A percentile compares a stretch with the other conserved stretches of the same genome.
Evolutionary conservation across 2,113 vertebrate species (phyloP).

Genomic region (Dromas ardeola): DNA sequence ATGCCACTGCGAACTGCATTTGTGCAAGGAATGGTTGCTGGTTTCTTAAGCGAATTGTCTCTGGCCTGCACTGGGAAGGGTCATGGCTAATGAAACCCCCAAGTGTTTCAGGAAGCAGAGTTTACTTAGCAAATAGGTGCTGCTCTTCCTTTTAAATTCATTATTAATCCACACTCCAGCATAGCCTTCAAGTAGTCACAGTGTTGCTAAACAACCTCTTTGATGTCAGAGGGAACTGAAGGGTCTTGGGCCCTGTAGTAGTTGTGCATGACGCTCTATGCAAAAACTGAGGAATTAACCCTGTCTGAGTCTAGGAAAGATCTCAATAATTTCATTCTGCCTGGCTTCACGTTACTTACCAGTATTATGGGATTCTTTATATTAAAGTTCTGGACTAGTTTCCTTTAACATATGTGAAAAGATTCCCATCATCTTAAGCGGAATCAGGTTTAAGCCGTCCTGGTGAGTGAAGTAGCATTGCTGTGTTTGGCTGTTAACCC

Average conservation of each 20-base stretch:
- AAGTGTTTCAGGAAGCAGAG: not conserved
- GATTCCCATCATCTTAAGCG: not conserved
- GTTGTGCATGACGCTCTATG: not conserved
- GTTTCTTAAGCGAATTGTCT: not conserved
- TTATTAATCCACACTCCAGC: not conserved
- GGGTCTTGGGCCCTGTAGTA: not conserved
- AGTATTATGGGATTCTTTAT: not conserved
- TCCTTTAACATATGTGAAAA: not conserved
- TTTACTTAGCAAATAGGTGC: not conserved
- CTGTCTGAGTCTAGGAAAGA: not conserved
- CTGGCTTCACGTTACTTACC: not conserved
- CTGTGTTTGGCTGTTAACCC: slow-evolving; percentile 20
- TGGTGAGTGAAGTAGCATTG: not conserved
- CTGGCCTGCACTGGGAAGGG: not conserved
- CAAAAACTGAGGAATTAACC: not conserved
- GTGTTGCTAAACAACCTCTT: not conserved
- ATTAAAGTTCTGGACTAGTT: not conserved
- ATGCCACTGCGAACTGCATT: not conserved
- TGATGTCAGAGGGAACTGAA: not conserved
- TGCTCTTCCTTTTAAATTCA: not conserved
- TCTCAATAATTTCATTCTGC: not conserved
- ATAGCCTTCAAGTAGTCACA: not conserved
- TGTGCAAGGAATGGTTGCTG: not conserved
- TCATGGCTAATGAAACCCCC: not conserved
- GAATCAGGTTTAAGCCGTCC: not conserved